These are phyloP conservation scores for Odontamblyopus rebecca DNA, from an alignment of 2,797 vertebrate genomes.

Conservation along the genomic window DNA sequence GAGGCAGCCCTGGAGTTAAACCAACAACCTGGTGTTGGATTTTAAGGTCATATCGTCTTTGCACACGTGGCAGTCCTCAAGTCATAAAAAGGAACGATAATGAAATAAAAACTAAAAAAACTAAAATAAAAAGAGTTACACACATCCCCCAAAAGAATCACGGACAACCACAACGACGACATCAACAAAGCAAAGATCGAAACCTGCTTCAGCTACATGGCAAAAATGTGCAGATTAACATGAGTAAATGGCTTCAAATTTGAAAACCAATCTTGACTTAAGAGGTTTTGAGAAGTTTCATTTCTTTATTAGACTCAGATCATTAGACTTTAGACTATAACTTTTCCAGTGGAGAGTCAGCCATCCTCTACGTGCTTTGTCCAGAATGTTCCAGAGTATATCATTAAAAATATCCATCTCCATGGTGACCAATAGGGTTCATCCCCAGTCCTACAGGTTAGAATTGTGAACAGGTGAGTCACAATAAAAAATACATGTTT, in stretches of 20 bases:
- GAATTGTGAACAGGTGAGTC: too few species aligned
- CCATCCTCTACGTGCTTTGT: too few species aligned
- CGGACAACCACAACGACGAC: conserved; percentile 73
- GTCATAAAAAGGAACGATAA: conserved; percentile 56
- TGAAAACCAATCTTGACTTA: not conserved
- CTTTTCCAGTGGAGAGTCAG: too few species aligned
- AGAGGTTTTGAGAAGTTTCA: not conserved
- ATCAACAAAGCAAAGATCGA: conserved; percentile 74
- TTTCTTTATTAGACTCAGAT: not conserved
- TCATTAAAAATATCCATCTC: too few species aligned
- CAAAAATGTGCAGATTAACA: not conserved
- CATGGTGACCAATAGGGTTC: too few species aligned
- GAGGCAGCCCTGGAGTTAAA: conserved; percentile 69
- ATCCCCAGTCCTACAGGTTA: too few species aligned
- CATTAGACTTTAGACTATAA: not conserved
- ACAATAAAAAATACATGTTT: too few species aligned
- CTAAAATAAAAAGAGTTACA: conserved; percentile 54
- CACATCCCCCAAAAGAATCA: conserved; percentile 57
- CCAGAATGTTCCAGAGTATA: too few species aligned
- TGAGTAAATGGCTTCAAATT: conserved; percentile 16
- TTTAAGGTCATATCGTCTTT: conserved; percentile 52
- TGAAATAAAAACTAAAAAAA: conserved; percentile 48
- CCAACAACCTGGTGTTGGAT: conserved; percentile 36
- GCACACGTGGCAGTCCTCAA: conserved; percentile 54
- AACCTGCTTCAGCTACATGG: conserved; percentile 14